Conservation (phyloP, 1,140 invertebrate genomes). For the Solenopsis fugax region DNA sequence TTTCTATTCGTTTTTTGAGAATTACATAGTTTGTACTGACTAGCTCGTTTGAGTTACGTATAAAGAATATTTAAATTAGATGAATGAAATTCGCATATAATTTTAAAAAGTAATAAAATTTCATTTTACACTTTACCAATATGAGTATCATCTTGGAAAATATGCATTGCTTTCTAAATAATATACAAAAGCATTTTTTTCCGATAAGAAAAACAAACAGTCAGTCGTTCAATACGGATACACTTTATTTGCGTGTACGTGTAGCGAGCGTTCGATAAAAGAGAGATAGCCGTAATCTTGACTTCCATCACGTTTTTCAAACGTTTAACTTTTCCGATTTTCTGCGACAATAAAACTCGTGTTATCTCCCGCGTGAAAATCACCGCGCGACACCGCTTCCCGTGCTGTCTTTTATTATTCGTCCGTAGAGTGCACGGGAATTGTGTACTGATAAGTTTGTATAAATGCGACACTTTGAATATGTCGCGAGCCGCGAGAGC, state of each 20-base stretch:
- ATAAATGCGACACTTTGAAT: conserved; percentile 43
- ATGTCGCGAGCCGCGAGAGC: conserved; percentile 36
- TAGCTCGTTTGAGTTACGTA: not conserved
- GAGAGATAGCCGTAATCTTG: not conserved
- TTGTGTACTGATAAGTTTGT: conserved; percentile 33
- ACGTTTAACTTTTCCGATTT: not conserved
- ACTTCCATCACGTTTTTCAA: not conserved
- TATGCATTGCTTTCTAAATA: not conserved
- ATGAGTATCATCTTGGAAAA: not conserved
- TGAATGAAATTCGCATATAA: not conserved
- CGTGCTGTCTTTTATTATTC: conserved; percentile 22
- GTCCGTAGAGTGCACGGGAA: not conserved
- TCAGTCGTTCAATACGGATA: not conserved
- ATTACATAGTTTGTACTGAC: not conserved
- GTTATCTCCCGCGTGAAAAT: conserved; percentile 20
- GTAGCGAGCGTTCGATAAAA: not conserved
- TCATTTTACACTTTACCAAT: not conserved
- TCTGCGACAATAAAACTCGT: conserved; percentile 3
- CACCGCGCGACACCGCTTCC: not conserved
- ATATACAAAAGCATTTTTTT: not conserved
- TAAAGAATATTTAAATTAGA: not conserved
- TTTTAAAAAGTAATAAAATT: not conserved
- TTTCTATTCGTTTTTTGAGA: not conserved
- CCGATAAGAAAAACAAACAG: not conserved
- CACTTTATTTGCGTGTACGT: conserved; percentile 1